Conservation (phyloP, 2,113 vertebrate species). For the Bos javanicus region DNA sequence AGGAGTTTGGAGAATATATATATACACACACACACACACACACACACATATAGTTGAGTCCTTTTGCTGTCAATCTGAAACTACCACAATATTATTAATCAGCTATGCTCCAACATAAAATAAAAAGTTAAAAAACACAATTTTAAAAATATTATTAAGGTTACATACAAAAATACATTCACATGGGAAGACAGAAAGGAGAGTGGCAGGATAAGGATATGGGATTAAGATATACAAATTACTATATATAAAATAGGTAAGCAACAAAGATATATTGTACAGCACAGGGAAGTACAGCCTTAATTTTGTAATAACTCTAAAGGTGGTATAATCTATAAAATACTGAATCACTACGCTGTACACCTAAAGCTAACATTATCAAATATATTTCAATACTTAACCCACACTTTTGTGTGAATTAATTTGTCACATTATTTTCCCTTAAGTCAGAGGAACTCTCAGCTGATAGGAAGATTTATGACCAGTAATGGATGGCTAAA, state of each 20-base stretch:
- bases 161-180: neutral
- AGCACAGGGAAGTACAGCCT: neutral
- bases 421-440: neutral
- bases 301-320: neutral
- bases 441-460: neutral
- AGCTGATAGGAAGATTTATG: neutral
- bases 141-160: neutral
- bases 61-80: neutral
- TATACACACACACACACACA: neutral
- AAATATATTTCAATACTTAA: neutral
- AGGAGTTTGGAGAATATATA: neutral
- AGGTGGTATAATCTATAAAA: neutral
- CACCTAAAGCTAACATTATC: neutral
- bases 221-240: neutral
- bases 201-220: neutral
- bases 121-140: neutral
- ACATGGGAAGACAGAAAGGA: neutral
- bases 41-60: accelerated
- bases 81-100: neutral
- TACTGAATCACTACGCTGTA: neutral
- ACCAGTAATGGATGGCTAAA: neutral
- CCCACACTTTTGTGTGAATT: neutral
- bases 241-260: neutral
- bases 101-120: neutral
- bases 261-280: neutral